Conservation (phyloP, 1,140 invertebrate species). For the Zaprionus taronus region DNA sequence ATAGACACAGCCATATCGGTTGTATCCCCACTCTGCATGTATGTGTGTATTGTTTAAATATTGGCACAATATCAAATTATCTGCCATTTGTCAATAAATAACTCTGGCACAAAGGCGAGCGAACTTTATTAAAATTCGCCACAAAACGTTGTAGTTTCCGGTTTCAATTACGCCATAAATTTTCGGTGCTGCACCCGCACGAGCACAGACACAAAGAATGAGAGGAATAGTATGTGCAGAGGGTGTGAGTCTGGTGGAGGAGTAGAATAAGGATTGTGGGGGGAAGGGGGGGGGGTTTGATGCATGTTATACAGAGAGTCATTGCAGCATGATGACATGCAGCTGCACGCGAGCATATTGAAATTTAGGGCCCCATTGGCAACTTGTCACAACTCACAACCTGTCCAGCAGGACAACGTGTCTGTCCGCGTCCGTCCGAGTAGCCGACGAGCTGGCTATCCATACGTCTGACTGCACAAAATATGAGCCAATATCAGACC, state of each 20-base stretch:
- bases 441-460: background rate
- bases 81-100: constrained; percentile 82
- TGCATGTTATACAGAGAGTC: constrained; percentile 6
- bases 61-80: constrained; percentile 81
- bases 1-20: background rate
- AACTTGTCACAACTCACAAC: constrained; percentile 80
- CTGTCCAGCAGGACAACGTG: constrained; percentile 29
- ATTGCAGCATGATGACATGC: constrained; percentile 57
- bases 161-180: constrained; percentile 82
- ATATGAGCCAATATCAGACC: constrained; percentile 81
- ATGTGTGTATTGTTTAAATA: constrained; percentile 70
- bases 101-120: constrained; percentile 68
- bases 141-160: constrained; percentile 80
- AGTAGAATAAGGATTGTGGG: too few species aligned
- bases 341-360: constrained; percentile 61
- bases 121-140: constrained; percentile 82
- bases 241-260: background rate
- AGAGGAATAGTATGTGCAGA: background rate
- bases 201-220: constrained; percentile 26
- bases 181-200: constrained; percentile 65
- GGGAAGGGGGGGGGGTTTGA: background rate
- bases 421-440: background rate
- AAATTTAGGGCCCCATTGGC: constrained; percentile 79
- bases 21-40: constrained; percentile 5
- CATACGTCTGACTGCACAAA: constrained; percentile 49